These are phyloP conservation scores for Plebejus anna DNA, from an alignment of 2,888 invertebrate species.

Conservation along the genomic window DNA sequence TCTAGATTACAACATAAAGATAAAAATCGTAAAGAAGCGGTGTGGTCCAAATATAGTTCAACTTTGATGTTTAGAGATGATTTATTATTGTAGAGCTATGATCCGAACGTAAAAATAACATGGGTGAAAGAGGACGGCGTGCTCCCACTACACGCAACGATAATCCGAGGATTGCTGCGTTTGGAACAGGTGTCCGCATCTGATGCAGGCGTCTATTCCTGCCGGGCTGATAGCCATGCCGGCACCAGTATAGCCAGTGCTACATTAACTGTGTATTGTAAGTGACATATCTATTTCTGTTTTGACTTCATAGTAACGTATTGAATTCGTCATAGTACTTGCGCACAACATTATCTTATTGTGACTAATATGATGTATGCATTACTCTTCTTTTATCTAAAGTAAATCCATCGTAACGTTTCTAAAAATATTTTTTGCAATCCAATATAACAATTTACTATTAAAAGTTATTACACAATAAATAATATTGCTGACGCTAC, in stretches of 20 bases:
- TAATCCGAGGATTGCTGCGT: conserved; percentile 78
- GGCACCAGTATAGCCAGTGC: conserved; percentile 93
- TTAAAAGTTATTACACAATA: conserved; percentile 14
- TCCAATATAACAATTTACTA: neutral
- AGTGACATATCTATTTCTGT: conserved; percentile 63
- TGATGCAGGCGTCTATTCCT: conserved; percentile 95
- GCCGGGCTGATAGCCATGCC: conserved; percentile 94
- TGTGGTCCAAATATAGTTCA: conserved; percentile 13
- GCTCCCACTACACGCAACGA: conserved; percentile 64
- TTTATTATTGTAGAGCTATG: conserved; percentile 64
- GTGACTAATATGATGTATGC: neutral
- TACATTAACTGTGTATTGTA: conserved; percentile 94
- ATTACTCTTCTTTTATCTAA: neutral
- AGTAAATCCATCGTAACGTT: no score
- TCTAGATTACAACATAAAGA: conserved; percentile 10
- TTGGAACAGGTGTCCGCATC: conserved; percentile 90
- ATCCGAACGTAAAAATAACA: conserved; percentile 70
- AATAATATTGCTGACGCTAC: conserved; percentile 23
- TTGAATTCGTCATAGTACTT: neutral
- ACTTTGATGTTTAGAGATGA: conserved; percentile 24
- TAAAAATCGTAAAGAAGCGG: neutral
- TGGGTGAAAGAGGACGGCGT: conserved; percentile 72
- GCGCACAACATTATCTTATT: neutral
- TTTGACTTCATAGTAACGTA: neutral
- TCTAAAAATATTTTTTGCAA: no score